phyloP scores from a whole-genome alignment of 30 jellyfish, hydroid and myxozoan genomes.

The Hydractinia echinata region DNA sequence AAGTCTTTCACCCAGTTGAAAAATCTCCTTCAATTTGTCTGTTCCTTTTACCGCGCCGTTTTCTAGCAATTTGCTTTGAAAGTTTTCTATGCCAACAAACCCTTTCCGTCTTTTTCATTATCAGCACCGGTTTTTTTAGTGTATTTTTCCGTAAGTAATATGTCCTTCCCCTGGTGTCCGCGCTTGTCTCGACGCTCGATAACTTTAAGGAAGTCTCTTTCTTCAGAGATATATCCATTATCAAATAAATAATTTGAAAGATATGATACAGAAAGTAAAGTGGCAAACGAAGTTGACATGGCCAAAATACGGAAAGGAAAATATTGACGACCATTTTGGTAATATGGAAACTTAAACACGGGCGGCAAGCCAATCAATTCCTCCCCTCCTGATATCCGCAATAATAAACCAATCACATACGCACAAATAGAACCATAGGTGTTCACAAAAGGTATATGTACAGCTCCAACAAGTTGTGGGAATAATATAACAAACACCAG shows the following conservation, averaged over 20 bases:
- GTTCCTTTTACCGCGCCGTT: no score
- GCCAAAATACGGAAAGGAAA: background rate
- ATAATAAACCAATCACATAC: constrained; percentile 17
- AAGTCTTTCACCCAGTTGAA: no score
- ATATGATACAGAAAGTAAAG: constrained; percentile 10
- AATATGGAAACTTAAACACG: background rate
- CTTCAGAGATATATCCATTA: constrained; percentile 30
- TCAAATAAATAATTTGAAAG: constrained; percentile 24
- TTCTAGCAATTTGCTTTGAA: no score
- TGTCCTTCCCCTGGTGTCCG: no score
- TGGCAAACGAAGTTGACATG: background rate
- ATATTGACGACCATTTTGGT: constrained; percentile 1
- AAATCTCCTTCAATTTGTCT: no score
- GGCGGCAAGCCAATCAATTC: background rate
- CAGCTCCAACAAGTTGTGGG: constrained; percentile 33
- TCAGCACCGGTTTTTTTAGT: no score
- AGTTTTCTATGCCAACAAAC: no score
- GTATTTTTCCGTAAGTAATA: no score
- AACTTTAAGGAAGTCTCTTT: constrained; percentile 51
- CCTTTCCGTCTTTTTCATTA: no score
- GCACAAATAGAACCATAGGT: constrained; percentile 30
- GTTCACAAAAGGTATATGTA: constrained; percentile 18
- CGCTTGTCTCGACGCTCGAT: background rate
- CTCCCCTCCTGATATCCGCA: constrained; percentile 24
- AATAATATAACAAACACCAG: constrained; percentile 22